Percentiles rank a stretch among this genome's conserved stretches.
phyloP scores from a whole-genome alignment of 2,888 invertebrate genomes.

The Cancer borealis region DNA sequence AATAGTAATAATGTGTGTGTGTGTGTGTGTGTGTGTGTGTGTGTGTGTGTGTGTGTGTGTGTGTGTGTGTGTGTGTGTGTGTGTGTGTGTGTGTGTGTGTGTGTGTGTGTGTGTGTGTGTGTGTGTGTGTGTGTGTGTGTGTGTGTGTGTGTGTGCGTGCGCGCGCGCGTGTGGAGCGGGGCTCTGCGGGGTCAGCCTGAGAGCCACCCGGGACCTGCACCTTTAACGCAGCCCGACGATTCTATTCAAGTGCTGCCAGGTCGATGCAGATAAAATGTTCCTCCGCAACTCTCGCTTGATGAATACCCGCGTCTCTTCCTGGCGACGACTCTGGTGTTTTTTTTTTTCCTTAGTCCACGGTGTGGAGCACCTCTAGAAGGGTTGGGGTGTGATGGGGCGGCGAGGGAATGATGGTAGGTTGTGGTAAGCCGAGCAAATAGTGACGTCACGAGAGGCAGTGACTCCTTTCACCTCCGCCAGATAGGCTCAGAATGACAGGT shows the following conservation, averaged over 20 bases:
- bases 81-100: neutral
- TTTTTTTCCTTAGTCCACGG: neutral
- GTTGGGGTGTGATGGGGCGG: neutral
- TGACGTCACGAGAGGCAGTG: constrained; percentile 11
- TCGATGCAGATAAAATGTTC: constrained; percentile 31
- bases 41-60: constrained; percentile 9
- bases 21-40: constrained; percentile 17
- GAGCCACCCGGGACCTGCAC: neutral
- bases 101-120: neutral
- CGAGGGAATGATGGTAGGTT: neutral
- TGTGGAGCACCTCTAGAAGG: too few species aligned
- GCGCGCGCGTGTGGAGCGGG: neutral
- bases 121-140: neutral
- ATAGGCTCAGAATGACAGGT: constrained; percentile 4
- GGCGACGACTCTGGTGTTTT: neutral
- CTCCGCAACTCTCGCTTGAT: constrained; percentile 14
- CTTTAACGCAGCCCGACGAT: constrained; percentile 4
- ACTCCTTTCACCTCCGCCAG: neutral
- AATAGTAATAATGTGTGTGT: neutral
- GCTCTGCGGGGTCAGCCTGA: neutral
- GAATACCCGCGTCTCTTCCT: constrained; percentile 20
- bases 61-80: neutral
- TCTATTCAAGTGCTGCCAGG: constrained; percentile 29
- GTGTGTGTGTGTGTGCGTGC: neutral
- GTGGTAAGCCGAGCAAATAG: neutral